Evolutionary conservation across 1,140 invertebrate species (phyloP), one percentile per base, ranked within the genome.

Genomic region (Propsilocerus akamusi): DNA sequence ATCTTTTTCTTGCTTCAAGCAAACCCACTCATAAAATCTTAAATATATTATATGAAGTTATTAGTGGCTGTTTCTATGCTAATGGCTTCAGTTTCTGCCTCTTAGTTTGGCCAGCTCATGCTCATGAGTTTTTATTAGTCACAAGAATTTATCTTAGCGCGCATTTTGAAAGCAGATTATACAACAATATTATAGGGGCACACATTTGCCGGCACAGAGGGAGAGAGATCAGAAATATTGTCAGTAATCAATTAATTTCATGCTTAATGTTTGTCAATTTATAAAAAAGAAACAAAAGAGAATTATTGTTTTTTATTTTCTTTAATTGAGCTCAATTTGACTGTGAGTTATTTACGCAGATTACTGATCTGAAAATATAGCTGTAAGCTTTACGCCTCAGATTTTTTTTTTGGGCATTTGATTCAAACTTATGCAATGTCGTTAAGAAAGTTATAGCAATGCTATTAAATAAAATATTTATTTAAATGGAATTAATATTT

Each of bases 261-360:
- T 41, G 34, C n/a, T 17, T 41, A 41, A 41, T 41, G 34, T 20
- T 17, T 41, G 34, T 41, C 34, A 41, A 41, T 41, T 41, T 41
- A 41, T 41, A 20, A 30, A 30, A 30, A 6, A 17, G 32, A 14
- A 37, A 37, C 10, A 37, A 37, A n/a, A 37, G n/a, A n/a, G n/a
- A n/a, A n/a, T n/a, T n/a, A n/a, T n/a, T n/a, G n/a, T n/a, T n/a
- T n/a, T n/a, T n/a, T n/a, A n/a, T 17, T 41, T 41, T 17, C 17
- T 41, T 41, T 41, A 41, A 41, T 41, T 41, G 34, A 41, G 14
- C n/a, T 41, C 34, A 41, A 41, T 41, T 41, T 41, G 34, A 41
- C 34, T 8, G 17, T 41, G 34, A 41, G 7, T 20, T 41, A 41
- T 41, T n/a, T n/a, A n/a, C n/a, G n/a, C n/a, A n/a, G n/a, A n/a